Evolutionary conservation across 2,888 invertebrate species (phyloP).

Genomic region (Rhagonycha fulva): DNA sequence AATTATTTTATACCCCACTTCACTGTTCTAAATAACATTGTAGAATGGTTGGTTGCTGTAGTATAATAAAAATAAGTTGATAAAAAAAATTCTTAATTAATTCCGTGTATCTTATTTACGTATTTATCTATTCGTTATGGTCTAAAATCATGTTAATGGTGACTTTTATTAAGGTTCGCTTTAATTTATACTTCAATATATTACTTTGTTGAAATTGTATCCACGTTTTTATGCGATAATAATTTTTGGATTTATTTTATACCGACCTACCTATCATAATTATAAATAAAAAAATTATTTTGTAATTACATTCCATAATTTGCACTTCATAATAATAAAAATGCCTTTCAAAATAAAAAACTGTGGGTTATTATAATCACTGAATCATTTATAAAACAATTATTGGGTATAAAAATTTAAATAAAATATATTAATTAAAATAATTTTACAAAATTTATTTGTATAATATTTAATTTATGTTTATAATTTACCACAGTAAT

Average conservation of each 20-base stretch:
- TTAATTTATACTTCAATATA: constrained; percentile 34
- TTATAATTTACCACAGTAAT: too few relatives aligned
- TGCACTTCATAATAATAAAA: neutral
- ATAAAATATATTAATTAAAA: too few relatives aligned
- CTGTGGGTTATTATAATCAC: too few relatives aligned
- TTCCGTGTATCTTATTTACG: constrained; percentile 19
- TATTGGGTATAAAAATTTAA: too few relatives aligned
- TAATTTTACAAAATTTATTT: too few relatives aligned
- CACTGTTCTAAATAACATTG: constrained; percentile 13
- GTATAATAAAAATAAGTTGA: neutral
- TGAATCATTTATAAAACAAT: too few relatives aligned
- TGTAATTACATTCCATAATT: neutral
- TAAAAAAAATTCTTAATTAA: neutral
- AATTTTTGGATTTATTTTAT: neutral
- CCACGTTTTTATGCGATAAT: neutral
- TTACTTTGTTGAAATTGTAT: constrained; percentile 31
- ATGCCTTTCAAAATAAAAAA: neutral
- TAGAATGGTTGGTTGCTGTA: constrained; percentile 2
- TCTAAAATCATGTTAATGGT: constrained; percentile 34
- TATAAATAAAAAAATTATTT: neutral
- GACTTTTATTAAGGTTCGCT: constrained; percentile 32
- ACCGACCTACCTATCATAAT: neutral
- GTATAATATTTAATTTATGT: too few relatives aligned
- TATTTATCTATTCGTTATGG: constrained; percentile 19
- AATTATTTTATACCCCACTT: constrained; percentile 49